Percentiles rank a stretch among this genome's conserved stretches.
phyloP scores from a whole-genome alignment of 1,140 invertebrate species.

The Cydia splendana region DNA sequence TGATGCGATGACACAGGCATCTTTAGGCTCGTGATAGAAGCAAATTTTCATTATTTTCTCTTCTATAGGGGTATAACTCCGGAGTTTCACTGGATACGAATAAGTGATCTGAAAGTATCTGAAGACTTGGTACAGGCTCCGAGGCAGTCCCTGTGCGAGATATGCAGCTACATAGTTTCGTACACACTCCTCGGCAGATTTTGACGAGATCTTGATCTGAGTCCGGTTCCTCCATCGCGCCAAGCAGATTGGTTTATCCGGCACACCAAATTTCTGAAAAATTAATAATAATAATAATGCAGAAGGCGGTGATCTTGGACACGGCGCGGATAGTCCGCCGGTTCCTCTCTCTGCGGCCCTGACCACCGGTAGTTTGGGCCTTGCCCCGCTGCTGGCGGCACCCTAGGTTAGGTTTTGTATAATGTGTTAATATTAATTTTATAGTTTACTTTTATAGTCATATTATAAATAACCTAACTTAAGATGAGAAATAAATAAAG shows the following conservation, averaged over 20 bases:
- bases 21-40: slow-evolving; percentile 50
- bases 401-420: too few species aligned
- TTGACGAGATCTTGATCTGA: slow-evolving; percentile 43
- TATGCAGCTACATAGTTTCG: slow-evolving; percentile 58
- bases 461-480: too few species aligned
- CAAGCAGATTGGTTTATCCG: slow-evolving; percentile 57
- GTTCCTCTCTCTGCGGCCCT: too few species aligned
- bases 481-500: too few species aligned
- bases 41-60: slow-evolving; percentile 65
- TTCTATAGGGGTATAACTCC: slow-evolving; percentile 50
- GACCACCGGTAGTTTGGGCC: too few species aligned
- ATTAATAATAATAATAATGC: too few species aligned
- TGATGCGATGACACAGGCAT: slow-evolving; percentile 53
- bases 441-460: too few species aligned
- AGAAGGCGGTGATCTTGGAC: too few species aligned
- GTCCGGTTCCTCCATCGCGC: slow-evolving; percentile 62
- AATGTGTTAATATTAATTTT: too few species aligned
- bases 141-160: slow-evolving; percentile 56
- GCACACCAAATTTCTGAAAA: slow-evolving; percentile 49
- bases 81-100: slow-evolving; percentile 47
- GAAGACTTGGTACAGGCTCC: slow-evolving; percentile 61
- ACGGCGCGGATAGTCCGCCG: too few species aligned
- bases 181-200: slow-evolving; percentile 48
- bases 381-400: too few species aligned
- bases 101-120: slow-evolving; percentile 52